These are phyloP conservation scores for Lota lota DNA, from an alignment of 2,113 vertebrate genomes.

Conservation along the genomic window DNA sequence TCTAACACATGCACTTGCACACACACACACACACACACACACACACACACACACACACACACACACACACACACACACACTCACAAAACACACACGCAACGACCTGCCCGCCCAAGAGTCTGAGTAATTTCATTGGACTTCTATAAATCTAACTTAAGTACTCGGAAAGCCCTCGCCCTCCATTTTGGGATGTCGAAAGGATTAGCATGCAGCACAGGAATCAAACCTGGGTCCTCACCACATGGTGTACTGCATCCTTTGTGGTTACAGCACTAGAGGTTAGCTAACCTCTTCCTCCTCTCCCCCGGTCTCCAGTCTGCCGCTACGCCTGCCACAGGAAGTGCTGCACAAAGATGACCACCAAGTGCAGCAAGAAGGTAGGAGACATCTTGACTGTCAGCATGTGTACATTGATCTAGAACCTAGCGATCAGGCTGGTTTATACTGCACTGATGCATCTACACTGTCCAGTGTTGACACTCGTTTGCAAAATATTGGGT, in stretches of 20 bases:
- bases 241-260: too few species aligned
- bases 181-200: too few species aligned
- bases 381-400: constrained; percentile 8
- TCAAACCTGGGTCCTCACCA: too few species aligned
- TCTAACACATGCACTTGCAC: not conserved
- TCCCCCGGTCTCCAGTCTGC: constrained; percentile 78
- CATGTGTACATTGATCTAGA: too few species aligned
- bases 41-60: constrained; percentile 3
- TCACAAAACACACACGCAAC: not conserved
- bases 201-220: too few species aligned
- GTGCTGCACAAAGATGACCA: constrained; percentile 90
- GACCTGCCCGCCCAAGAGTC: constrained; percentile 24
- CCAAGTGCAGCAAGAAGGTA: constrained; percentile 96
- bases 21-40: constrained; percentile 12
- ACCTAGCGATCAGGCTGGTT: too few species aligned
- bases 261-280: too few species aligned
- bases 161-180: too few species aligned
- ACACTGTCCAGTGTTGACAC: too few species aligned
- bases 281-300: too few species aligned
- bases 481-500: too few species aligned
- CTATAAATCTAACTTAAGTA: constrained; percentile 34
- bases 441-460: too few species aligned
- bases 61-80: constrained; percentile 3
- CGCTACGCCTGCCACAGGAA: constrained; percentile 97
- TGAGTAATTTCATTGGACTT: constrained; percentile 37